Conservation (phyloP, 2,113 vertebrate species). For the Phyllostomus discolor region DNA sequence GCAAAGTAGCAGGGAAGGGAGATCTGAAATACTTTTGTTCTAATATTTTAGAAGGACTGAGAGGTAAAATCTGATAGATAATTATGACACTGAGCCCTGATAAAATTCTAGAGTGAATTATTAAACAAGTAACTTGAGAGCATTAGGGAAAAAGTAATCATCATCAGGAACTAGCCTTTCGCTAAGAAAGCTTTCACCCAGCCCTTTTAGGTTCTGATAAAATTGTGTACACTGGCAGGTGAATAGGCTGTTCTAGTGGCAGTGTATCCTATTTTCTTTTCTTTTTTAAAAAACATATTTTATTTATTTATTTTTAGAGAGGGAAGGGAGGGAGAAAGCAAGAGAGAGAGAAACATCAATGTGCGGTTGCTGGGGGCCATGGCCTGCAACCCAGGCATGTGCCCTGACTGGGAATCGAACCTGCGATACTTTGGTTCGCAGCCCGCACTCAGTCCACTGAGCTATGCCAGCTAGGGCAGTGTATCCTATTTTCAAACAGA, state of each 20-base stretch:
- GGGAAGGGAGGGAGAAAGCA: too few species aligned
- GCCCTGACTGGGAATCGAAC: too few species aligned
- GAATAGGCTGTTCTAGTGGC: background rate
- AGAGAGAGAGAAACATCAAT: too few species aligned
- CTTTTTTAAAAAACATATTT: too few species aligned
- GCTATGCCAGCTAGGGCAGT: too few species aligned
- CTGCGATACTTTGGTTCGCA: too few species aligned
- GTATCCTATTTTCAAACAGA: background rate
- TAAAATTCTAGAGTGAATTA: background rate
- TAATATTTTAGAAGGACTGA: background rate
- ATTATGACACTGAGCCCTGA: background rate
- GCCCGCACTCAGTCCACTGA: too few species aligned
- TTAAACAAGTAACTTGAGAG: background rate
- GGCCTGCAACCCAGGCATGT: too few species aligned
- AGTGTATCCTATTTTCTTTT: background rate
- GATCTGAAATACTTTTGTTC: background rate
- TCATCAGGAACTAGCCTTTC: background rate
- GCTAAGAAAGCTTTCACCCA: background rate
- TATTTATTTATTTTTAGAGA: too few species aligned
- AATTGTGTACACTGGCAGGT: background rate
- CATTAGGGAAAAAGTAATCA: background rate
- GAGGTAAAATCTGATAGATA: background rate
- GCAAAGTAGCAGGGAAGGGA: background rate
- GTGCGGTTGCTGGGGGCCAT: too few species aligned
- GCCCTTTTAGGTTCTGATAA: background rate